phyloP scores from a whole-genome alignment of 2,113 vertebrate genomes.

The Leucoraja erinaceus region DNA sequence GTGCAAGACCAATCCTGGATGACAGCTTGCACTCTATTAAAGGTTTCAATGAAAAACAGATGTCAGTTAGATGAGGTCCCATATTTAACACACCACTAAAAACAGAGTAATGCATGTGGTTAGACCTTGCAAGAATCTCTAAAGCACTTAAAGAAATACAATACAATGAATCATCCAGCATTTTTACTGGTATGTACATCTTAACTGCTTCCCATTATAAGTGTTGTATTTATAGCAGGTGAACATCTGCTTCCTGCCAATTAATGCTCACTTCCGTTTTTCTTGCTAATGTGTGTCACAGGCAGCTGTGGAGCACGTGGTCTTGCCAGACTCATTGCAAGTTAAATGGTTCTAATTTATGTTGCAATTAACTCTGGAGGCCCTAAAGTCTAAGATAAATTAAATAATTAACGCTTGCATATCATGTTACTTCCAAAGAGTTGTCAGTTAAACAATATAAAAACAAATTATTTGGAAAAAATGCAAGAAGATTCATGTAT shows the following conservation, averaged over 20 bases:
- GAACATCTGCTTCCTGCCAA: conserved; percentile 34
- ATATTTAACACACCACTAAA: background rate
- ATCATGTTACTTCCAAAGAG: background rate
- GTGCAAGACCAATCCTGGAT: background rate
- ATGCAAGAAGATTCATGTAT: background rate
- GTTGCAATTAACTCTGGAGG: background rate
- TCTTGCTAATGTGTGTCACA: background rate
- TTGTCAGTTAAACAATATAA: background rate
- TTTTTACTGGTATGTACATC: background rate
- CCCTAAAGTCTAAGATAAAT: background rate
- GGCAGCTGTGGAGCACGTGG: background rate
- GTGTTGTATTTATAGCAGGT: conserved; percentile 20
- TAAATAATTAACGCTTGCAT: background rate
- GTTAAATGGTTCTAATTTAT: background rate
- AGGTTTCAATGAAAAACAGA: background rate
- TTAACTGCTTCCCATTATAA: background rate
- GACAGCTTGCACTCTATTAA: conserved; percentile 21
- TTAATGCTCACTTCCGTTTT: conserved; percentile 3
- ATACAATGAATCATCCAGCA: background rate
- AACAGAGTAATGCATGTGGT: background rate
- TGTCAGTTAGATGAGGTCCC: background rate
- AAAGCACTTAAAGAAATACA: background rate
- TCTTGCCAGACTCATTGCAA: background rate
- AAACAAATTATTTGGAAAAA: background rate
- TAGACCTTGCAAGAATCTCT: background rate